Conservation (phyloP, 2,888 invertebrate species). For the Pandemis heparana region DNA sequence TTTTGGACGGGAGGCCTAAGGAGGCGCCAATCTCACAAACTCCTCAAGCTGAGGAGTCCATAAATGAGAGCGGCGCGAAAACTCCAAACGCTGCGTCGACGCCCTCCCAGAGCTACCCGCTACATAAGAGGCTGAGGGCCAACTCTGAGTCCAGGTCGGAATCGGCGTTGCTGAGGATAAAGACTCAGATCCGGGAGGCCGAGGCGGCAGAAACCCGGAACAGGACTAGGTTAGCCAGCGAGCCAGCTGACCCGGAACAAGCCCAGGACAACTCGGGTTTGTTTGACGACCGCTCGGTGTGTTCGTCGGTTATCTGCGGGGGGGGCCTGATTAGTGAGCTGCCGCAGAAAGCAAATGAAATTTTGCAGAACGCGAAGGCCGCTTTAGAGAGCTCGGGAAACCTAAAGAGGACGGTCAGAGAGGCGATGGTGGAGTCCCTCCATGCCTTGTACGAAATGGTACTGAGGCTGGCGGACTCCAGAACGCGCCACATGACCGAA, state of each 20-base stretch:
- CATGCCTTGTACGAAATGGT: background rate
- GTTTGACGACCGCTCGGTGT: background rate
- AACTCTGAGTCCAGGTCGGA: background rate
- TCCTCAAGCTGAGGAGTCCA: too few species aligned
- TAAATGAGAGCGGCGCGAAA: too few species aligned
- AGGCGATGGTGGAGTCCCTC: background rate
- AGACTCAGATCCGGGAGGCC: background rate
- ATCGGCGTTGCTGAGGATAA: background rate
- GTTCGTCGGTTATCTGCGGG: background rate
- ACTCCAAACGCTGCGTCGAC: too few species aligned
- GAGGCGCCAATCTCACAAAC: too few species aligned
- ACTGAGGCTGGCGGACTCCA: background rate
- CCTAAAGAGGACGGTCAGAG: background rate
- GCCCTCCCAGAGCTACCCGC: too few species aligned
- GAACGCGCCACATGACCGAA: background rate
- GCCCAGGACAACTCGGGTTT: background rate
- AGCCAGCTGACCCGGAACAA: background rate
- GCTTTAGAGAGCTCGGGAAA: background rate
- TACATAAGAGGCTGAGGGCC: fast-evolving
- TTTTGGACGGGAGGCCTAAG: too few species aligned
- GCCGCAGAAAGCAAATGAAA: background rate
- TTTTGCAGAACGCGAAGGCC: background rate
- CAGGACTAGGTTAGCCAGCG: background rate
- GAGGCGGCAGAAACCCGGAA: background rate
- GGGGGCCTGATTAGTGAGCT: background rate